Conservation (phyloP, 2,888 invertebrate genomes). For the Andrena chrysosceles region DNA sequence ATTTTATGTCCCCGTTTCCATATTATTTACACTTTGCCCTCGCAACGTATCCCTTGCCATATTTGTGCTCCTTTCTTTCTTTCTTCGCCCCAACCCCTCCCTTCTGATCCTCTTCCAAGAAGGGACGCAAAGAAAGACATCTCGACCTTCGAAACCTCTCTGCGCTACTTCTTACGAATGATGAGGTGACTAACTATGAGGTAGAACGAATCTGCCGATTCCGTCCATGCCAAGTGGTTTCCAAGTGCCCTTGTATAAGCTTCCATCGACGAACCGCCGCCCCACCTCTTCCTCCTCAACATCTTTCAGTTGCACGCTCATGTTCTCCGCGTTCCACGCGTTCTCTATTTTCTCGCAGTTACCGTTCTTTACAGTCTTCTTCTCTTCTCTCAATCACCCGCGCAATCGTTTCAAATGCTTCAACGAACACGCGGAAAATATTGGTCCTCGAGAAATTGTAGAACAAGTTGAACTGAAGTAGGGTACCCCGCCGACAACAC, state of each 20-base stretch:
- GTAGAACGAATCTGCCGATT: conserved; percentile 87
- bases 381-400: too few relatives aligned
- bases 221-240: conserved; percentile 88
- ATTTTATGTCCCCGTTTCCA: not conserved
- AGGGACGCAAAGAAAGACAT: not conserved
- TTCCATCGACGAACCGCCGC: conserved; percentile 43
- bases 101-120: not conserved
- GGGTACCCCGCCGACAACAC: too few relatives aligned
- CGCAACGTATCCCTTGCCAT: not conserved
- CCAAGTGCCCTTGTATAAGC: conserved; percentile 87
- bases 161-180: not conserved
- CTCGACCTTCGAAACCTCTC: not conserved
- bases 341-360: not conserved
- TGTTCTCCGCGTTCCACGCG: not conserved
- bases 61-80: not conserved
- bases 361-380: too few relatives aligned
- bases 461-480: too few relatives aligned
- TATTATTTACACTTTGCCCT: not conserved
- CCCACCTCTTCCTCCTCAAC: conserved; percentile 12
- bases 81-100: not conserved
- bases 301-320: not conserved
- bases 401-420: too few relatives aligned
- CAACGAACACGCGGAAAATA: too few relatives aligned
- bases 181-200: conserved; percentile 85
- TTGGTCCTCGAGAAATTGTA: too few relatives aligned